Evolutionary conservation across 2,888 invertebrate species (phyloP), one percentile per base, ranked within the genome.

Genomic region (Tiliacea citrago): DNA sequence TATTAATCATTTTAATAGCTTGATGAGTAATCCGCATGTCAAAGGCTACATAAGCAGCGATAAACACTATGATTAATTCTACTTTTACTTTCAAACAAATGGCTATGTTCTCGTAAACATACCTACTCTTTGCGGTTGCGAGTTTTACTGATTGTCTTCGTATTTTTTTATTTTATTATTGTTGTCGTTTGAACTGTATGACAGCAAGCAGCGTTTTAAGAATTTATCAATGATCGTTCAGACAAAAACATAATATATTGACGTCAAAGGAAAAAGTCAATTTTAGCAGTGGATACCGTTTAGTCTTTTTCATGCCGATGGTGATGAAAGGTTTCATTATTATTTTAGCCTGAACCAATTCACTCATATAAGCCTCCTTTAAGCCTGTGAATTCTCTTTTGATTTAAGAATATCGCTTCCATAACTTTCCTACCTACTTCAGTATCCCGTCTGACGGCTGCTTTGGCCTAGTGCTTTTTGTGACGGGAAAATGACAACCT

Each of bases 41-140:
- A 84, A 75, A 84, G 72, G 77, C 66, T 77, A 77, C 58, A 69
- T 73, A 83, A 75, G n/a, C 70, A 66, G 24, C 49, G 66, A 79
- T 75, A 79, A 84, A 62, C 49, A 57, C 21, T 69, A 71, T 77
- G 84, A 81, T 77, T 86, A 67, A 84, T 67, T 53, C 61, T 53
- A 81, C 75, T 86, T 84, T 84, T 84, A 84, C 86, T 86, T 86
- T 84, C 77, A 72, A 73, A 58, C 57, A 75, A 81, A 81, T 70
- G 57, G n/a, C 51, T 42, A 58, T 16, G 45, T 62, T 85, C 55
- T 70, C 39, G 66, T 69, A 63, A 71, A 83, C 53, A 58, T 45
- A 51, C 39, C 39, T 39, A 39, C 69, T 73, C 39, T 82, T 62
- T 63, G 70, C 51, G 65, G 66, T 71, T 57, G 5, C 5, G 53